A percentile compares a stretch with the other conserved stretches of the same genome.
Evolutionary conservation across 2,888 invertebrate species (phyloP).

Genomic region (Hedychridium roseum): DNA sequence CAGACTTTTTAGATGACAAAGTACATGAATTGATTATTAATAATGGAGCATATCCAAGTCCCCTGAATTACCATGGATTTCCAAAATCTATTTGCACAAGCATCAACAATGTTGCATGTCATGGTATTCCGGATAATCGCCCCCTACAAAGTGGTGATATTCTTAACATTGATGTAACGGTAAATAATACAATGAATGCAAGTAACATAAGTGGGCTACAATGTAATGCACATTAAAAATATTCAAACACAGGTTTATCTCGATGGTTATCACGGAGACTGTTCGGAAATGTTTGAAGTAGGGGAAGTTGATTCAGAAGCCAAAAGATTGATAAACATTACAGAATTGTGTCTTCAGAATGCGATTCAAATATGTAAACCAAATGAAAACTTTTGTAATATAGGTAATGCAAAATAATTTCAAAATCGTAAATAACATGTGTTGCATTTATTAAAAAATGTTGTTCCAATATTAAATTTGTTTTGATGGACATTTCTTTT

Average conservation of each 20-base stretch:
- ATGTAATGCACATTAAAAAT: background rate
- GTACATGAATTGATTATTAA: slow-evolving; percentile 76
- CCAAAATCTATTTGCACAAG: slow-evolving; percentile 93
- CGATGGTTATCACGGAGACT: slow-evolving; percentile 91
- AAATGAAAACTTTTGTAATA: slow-evolving; percentile 64
- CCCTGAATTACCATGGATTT: slow-evolving; percentile 82
- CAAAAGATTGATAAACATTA: slow-evolving; percentile 72
- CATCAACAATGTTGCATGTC: slow-evolving; percentile 89
- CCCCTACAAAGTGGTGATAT: slow-evolving; percentile 86
- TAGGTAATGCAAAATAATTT: slow-evolving; percentile 62
- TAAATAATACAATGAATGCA: slow-evolving; percentile 62
- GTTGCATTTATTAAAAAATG: slow-evolving; percentile 2
- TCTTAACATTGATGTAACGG: slow-evolving; percentile 90
- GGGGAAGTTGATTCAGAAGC: slow-evolving; percentile 83
- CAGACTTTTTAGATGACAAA: slow-evolving; percentile 82
- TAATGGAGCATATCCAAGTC: slow-evolving; percentile 87
- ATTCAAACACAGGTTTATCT: slow-evolving; percentile 71
- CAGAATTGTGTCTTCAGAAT: slow-evolving; percentile 75
- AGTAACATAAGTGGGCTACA: background rate
- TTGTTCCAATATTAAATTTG: slow-evolving; percentile 3
- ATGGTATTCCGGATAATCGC: slow-evolving; percentile 91
- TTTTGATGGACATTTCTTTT: slow-evolving; percentile 18
- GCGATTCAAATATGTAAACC: slow-evolving; percentile 69
- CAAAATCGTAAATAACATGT: background rate
- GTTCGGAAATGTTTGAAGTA: slow-evolving; percentile 86